Evolutionary conservation across 1,140 invertebrate species (phyloP), one percentile per base, ranked within the genome.

Genomic region (Drosophila mayri): DNA sequence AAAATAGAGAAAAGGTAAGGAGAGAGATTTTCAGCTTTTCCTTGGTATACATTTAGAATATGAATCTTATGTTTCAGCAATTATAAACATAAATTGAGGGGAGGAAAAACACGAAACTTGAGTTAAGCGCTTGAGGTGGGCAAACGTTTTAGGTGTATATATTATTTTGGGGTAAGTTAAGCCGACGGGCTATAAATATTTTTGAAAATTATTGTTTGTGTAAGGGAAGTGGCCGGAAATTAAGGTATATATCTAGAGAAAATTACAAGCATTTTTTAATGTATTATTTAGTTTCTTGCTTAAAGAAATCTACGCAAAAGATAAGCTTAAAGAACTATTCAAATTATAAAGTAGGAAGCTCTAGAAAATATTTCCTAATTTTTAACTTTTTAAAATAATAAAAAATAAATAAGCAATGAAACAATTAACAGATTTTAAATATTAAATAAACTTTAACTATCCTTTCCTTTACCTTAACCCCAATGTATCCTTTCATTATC

Each of bases 41-140:
- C 22, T 14, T 14, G 10, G 35, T 11, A 47, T 57, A 55, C 32
- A 46, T 70, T 54, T 66, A 65, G 30, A 70, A 41, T 28, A 44
- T 66, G 66, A 46, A 60, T 72, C 70, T 72, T 41, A 60, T 28
- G 47, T 72, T 72, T 72, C 54, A 41, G 70, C 70, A 72, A 72
- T 72, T 72, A 72, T 35, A 50, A 18, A 41, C 22, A 72, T 41
- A 50, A 72, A 72, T 28, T 70, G 18, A 30, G 37, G 65, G n/a
- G 4, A 16, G 35, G 14, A 38, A 25, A 35, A 25, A 20, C 9
- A n/a, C 2, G 44, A 20, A 60, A 20, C 20, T 59, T 9, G 30
- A 60, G 43, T 41, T n/a, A 49, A 72, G 54, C 43, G 37, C 32
- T 71, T 49, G 43, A 32, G 67, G 49, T 32, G 63, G 41, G 12